Evolutionary conservation across 2,113 vertebrate genomes (phyloP).

Genomic region (Gracilinanus agilis): DNA sequence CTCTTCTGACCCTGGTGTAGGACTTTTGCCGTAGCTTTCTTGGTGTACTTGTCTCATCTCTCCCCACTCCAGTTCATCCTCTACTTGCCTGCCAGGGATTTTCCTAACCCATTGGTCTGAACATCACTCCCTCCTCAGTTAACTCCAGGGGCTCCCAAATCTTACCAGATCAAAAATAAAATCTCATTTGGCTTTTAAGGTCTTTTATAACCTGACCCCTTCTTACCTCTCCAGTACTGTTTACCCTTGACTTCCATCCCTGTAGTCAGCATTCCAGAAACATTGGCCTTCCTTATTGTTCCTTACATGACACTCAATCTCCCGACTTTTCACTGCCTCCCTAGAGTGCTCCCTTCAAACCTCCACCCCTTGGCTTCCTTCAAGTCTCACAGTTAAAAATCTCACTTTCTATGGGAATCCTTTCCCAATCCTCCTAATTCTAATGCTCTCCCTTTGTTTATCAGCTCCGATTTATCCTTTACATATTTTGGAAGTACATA

Average conservation of each 20-base stretch:
- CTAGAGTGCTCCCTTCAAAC: neutral
- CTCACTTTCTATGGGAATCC: neutral
- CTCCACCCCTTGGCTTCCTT: neutral
- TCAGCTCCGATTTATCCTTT: neutral
- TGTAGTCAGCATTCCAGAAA: neutral
- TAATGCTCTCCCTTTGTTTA: neutral
- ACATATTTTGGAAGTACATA: neutral
- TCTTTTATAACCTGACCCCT: neutral
- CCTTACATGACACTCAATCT: neutral
- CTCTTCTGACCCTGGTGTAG: neutral
- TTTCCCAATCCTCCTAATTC: neutral
- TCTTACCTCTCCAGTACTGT: neutral
- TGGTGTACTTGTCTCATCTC: neutral
- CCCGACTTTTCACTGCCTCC: neutral
- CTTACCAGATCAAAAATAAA: neutral
- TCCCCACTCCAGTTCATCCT: neutral
- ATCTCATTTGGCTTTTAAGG: neutral
- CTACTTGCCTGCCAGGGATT: neutral
- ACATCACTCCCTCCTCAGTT: neutral
- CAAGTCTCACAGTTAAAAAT: neutral
- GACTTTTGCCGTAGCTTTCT: neutral
- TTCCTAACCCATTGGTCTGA: neutral
- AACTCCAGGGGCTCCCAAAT: neutral
- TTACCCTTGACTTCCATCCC: neutral
- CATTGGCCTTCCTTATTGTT: neutral